Evolutionary conservation across 2,797 vertebrate species (phyloP).

Genomic region (Crenuchus spilurus): DNA sequence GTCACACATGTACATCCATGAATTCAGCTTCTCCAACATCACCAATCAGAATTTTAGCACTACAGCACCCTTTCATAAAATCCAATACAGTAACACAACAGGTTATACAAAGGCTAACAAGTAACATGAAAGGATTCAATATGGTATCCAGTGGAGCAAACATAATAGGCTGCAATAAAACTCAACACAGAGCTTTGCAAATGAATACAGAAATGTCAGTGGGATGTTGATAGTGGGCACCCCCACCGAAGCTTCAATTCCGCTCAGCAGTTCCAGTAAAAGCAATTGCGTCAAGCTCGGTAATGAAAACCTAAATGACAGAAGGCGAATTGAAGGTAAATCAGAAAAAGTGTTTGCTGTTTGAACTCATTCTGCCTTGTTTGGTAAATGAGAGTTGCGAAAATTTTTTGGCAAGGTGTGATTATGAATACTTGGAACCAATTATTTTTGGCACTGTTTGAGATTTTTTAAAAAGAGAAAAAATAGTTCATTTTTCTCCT

Average conservation of each 20-base stretch:
- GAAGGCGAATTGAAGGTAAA: not conserved
- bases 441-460: constrained; percentile 63
- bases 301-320: constrained; percentile 17
- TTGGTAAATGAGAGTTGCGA: not conserved
- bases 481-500: constrained; percentile 58
- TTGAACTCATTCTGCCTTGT: constrained; percentile 6
- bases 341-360: not conserved
- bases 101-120: not conserved
- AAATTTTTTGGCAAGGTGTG: not conserved
- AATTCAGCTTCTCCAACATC: too few species aligned
- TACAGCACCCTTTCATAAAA: not conserved
- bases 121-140: not conserved
- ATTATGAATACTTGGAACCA: constrained; percentile 52
- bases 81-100: not conserved
- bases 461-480: constrained; percentile 45
- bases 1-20: too few species aligned
- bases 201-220: constrained; percentile 1
- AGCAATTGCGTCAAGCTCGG: not conserved
- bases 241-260: not conserved
- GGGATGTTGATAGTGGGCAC: not conserved
- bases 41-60: too few species aligned
- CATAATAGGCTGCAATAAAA: not conserved
- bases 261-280: not conserved
- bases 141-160: not conserved
- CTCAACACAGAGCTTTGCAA: not conserved